These are phyloP conservation scores for Andricus grossulariae DNA, from an alignment of 1,140 invertebrate genomes.

Conservation along the genomic window DNA sequence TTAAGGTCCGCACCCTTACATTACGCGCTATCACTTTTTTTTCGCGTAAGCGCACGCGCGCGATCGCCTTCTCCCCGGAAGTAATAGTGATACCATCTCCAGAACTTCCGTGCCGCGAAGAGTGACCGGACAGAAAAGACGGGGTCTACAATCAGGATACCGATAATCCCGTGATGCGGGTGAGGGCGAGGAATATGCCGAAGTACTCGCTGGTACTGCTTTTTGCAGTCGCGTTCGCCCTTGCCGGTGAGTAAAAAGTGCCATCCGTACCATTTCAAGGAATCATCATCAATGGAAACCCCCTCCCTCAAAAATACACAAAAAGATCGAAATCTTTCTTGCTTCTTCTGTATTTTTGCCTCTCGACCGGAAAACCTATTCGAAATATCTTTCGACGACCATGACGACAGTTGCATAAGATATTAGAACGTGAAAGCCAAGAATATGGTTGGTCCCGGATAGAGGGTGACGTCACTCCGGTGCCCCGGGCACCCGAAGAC, in stretches of 20 bases:
- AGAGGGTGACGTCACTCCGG: slow-evolving; percentile 68
- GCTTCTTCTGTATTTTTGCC: neutral
- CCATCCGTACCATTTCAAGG: neutral
- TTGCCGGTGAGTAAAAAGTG: slow-evolving; percentile 64
- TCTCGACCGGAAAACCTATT: no score
- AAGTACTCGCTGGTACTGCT: slow-evolving; percentile 66
- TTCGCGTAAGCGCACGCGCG: slow-evolving; percentile 28
- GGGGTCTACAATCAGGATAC: slow-evolving; percentile 11
- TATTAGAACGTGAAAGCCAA: slow-evolving; percentile 75
- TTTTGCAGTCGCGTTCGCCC: slow-evolving; percentile 54
- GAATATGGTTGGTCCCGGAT: slow-evolving; percentile 66
- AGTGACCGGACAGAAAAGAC: slow-evolving; percentile 9
- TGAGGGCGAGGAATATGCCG: slow-evolving; percentile 56
- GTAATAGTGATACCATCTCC: neutral
- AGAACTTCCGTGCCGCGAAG: slow-evolving; percentile 18
- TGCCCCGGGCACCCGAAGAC: slow-evolving; percentile 52
- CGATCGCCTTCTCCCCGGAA: slow-evolving; percentile 38
- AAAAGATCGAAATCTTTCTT: neutral
- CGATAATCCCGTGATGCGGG: slow-evolving; percentile 29
- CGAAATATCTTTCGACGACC: slow-evolving; percentile 42
- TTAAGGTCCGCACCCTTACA: slow-evolving; percentile 65
- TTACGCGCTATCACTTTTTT: slow-evolving; percentile 7
- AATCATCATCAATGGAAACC: neutral
- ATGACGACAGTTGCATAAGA: slow-evolving; percentile 72
- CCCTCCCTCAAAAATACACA: neutral